phyloP scores from a whole-genome alignment of 2,888 invertebrate species.

The Lithodes maja region DNA sequence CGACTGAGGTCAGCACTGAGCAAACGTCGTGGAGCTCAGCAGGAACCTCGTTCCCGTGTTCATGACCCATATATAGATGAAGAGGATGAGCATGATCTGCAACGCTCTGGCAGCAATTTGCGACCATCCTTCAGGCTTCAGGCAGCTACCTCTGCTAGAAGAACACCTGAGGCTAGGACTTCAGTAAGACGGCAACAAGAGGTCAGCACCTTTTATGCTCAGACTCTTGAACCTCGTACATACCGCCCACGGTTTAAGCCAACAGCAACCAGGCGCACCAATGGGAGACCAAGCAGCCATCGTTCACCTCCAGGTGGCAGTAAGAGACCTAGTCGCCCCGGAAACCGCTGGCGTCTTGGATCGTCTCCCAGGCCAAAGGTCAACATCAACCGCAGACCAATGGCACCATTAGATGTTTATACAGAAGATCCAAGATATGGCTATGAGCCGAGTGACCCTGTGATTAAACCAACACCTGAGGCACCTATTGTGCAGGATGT shows the following conservation, averaged over 20 bases:
- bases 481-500: slow-evolving; percentile 25
- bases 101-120: slow-evolving; percentile 61
- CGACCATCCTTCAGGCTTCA: slow-evolving; percentile 62
- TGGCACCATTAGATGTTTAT: neutral
- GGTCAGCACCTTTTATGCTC: slow-evolving; percentile 47
- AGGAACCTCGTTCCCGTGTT: slow-evolving; percentile 18
- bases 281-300: slow-evolving; percentile 26
- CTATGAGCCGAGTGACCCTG: slow-evolving; percentile 60
- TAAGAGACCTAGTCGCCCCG: slow-evolving; percentile 12
- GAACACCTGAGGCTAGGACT: slow-evolving; percentile 34
- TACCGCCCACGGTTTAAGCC: slow-evolving; percentile 64
- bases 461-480: slow-evolving; percentile 40
- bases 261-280: slow-evolving; percentile 34
- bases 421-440: neutral
- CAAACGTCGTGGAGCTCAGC: slow-evolving; percentile 50
- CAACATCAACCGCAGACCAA: slow-evolving; percentile 35
- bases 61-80: slow-evolving; percentile 65
- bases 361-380: slow-evolving; percentile 48
- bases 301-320: slow-evolving; percentile 21
- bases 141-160: slow-evolving; percentile 23
- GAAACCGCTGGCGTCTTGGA: slow-evolving; percentile 35
- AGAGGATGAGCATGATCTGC: slow-evolving; percentile 63
- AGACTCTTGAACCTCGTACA: slow-evolving; percentile 35
- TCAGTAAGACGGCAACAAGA: slow-evolving; percentile 31
- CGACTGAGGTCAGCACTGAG: slow-evolving; percentile 38